Evolutionary conservation across 2,797 vertebrate genomes (phyloP), one percentile per base, ranked within the genome.

Genomic region (Momotus momota): DNA sequence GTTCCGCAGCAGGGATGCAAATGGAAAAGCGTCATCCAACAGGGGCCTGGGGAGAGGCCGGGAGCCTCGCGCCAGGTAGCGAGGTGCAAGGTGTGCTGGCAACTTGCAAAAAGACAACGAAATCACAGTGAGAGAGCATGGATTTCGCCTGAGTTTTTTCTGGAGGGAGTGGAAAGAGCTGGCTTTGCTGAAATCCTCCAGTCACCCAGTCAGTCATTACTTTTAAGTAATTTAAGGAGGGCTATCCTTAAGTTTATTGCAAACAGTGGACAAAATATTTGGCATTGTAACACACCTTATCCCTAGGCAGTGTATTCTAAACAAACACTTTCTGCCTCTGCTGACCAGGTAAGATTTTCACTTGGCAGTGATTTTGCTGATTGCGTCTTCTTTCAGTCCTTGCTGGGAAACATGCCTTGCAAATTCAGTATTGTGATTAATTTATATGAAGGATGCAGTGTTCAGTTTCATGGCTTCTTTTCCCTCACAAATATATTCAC

Each of bases 331-430:
- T 48, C 70, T 71, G 35, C 26, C 38, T 51, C n/a, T 35, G 57
- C 52, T 55, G 85, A 22, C 29, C 35, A 41, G 66, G 4, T 22
- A 18, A 83, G 61, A 14, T 55, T 38, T 73, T 6, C 33, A 18
- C 46, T 61, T 55, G 64, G 66, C 69, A 40, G 80, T 14, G 43
- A 14, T 60, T 86, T 85, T 74, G 41, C 38, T 55, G 41, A 51
- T 31, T 48, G 69, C 64, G 10, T 57, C 58, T 49, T 75, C 64
- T 61, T 55, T 54, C 41, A 55, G 60, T 21, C 57, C 62, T 80
- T 45, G 62, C 79, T 80, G 75, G n/a, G 40, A 91, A 94, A 49
- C 67, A 58, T 12, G 14, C 57, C 79, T 40, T 65, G 74, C 38
- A 46, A 48, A 52, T 67, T 75, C 65, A 45, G 52, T 43, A 14